A percentile compares a stretch with the other conserved stretches of the same genome.
phyloP scores from a whole-genome alignment of 1,140 invertebrate genomes.

The Microplitis mediator region DNA sequence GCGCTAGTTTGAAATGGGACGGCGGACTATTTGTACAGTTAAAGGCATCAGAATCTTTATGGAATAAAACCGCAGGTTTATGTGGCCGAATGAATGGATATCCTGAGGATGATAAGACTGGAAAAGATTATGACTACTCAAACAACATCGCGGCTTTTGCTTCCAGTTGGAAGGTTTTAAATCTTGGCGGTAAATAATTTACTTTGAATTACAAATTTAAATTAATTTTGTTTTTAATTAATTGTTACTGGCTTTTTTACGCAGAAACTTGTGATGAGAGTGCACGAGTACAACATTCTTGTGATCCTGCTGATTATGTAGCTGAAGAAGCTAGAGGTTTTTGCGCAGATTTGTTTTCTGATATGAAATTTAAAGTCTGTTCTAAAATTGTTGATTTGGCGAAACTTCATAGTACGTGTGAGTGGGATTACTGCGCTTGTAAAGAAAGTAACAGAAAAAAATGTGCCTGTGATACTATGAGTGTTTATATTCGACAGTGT shows the following conservation, averaged over 20 bases:
- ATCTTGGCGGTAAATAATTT: constrained; percentile 65
- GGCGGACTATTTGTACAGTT: constrained; percentile 62
- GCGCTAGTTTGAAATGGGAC: constrained; percentile 80
- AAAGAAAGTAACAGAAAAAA: constrained; percentile 61
- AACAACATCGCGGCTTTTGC: constrained; percentile 65
- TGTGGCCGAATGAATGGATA: constrained; percentile 80
- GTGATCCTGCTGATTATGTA: constrained; percentile 50
- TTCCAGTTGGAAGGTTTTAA: constrained; percentile 71
- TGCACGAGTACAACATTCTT: constrained; percentile 62
- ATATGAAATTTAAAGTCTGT: constrained; percentile 70
- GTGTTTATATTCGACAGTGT: constrained; percentile 80
- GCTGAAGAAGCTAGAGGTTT: constrained; percentile 65
- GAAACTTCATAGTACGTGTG: constrained; percentile 70
- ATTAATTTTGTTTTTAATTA: background rate
- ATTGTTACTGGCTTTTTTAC: constrained; percentile 42
- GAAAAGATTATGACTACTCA: constrained; percentile 63
- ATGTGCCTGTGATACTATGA: constrained; percentile 78
- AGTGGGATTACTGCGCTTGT: constrained; percentile 81
- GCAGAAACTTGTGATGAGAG: constrained; percentile 68
- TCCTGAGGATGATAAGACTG: constrained; percentile 71
- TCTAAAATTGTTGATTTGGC: constrained; percentile 66
- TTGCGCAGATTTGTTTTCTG: constrained; percentile 68
- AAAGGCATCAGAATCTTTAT: constrained; percentile 71
- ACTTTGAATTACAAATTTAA: constrained; percentile 7
- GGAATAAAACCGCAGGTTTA: constrained; percentile 80